These are phyloP conservation scores for Papilio elwesi DNA, from an alignment of 2,888 invertebrate genomes.

Conservation along the genomic window DNA sequence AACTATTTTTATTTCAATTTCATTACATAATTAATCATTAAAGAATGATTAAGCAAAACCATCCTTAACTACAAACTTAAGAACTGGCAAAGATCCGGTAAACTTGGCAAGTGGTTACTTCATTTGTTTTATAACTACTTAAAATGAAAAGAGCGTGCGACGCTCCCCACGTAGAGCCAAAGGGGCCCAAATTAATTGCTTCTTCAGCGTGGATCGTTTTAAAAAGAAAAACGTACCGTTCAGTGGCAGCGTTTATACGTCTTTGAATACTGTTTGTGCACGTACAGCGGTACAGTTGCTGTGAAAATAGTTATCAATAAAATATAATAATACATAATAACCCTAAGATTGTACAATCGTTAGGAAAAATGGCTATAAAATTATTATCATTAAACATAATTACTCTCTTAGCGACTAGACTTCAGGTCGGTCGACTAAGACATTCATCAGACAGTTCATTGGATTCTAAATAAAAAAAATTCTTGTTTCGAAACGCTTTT, in stretches of 20 bases:
- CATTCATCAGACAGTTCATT: not conserved
- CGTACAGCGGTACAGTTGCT: not conserved
- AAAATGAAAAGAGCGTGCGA: constrained; percentile 30
- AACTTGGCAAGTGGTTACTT: constrained; percentile 30
- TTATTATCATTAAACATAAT: too few species aligned
- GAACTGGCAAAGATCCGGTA: constrained; percentile 10
- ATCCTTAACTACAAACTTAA: not conserved
- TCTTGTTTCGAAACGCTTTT: not conserved
- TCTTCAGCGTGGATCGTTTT: constrained; percentile 31
- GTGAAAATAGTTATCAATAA: not conserved
- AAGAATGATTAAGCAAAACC: not conserved
- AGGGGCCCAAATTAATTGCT: constrained; percentile 38
- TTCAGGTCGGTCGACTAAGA: too few species aligned
- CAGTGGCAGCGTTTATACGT: constrained; percentile 3
- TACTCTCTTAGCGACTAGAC: too few species aligned
- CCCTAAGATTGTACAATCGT: not conserved
- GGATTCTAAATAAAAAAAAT: not conserved
- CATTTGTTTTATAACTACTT: constrained; percentile 34
- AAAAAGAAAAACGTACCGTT: constrained; percentile 12
- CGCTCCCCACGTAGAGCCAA: constrained; percentile 18
- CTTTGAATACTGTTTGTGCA: constrained; percentile 2
- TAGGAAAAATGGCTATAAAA: too few species aligned
- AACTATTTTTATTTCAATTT: too few species aligned
- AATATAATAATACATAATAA: too few species aligned
- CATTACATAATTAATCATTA: too few species aligned